A percentile compares a stretch with the other conserved stretches of the same genome.
Conservation (phyloP, 2,797 vertebrate genomes). For the Onychomys torridus region DNA sequence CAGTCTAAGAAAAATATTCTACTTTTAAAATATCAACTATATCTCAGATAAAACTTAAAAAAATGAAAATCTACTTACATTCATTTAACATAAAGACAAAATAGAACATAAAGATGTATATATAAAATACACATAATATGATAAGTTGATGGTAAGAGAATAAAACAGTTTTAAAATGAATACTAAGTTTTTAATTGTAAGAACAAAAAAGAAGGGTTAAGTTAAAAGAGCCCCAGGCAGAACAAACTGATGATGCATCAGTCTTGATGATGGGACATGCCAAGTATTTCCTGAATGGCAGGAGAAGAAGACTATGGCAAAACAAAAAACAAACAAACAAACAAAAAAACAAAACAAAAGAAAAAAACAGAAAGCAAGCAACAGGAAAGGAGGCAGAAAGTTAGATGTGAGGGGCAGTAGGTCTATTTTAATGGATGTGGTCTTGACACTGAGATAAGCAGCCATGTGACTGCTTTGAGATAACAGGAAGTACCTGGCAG, state of each 20-base stretch:
- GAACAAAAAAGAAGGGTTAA: not conserved
- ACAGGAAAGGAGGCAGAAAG: not conserved
- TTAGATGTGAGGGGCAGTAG: fast-evolving
- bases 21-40: not conserved
- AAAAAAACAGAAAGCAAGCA: not conserved
- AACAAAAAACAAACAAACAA: not conserved
- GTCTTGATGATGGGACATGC: not conserved
- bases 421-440: not conserved
- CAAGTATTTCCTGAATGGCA: not conserved
- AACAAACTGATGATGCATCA: not conserved
- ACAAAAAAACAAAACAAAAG: too few relatives aligned
- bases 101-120: not conserved
- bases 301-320: not conserved
- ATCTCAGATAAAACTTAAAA: not conserved
- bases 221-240: not conserved
- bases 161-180: not conserved
- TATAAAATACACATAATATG: not conserved
- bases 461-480: not conserved
- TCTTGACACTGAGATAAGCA: slow-evolving; percentile 1
- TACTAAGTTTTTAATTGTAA: not conserved
- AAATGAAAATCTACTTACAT: not conserved
- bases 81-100: not conserved
- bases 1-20: not conserved
- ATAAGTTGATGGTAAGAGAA: not conserved
- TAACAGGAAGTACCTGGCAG: not conserved